Base-by-base conservation (phyloP, 1,140 invertebrate genomes). In the Ganaspis sp. region DNA sequence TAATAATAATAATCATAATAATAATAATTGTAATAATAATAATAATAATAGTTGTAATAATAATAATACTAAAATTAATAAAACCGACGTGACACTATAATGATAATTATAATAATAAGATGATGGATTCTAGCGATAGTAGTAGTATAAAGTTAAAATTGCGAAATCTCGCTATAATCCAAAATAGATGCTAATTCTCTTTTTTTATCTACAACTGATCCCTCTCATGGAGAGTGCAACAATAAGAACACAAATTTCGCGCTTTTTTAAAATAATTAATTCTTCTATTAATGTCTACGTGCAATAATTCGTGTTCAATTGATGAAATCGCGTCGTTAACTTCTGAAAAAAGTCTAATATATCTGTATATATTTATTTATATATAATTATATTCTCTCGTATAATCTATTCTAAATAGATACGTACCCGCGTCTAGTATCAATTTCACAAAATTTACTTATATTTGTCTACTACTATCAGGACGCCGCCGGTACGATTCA, bases 371-470 rank as follows among this genome's bases (percentile, higher is more conserved):
- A 76, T 77, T 71, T 72, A 76, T 81, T 76, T 81, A 82, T 81
- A 77, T 79, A 77, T 83, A 79, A 77, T 74, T 82, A 81, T 79
- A 76, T 73, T 77, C 81, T 75, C 74, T 78, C 64, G 78, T 81
- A 76, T 81, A 81, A 79, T 82, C 80, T 85, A 81, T 58, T 77
- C 78, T 76, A 75, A 74, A 77, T 80, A 79, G 54, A 83, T 83
- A 83, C 75, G 81, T 83, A 82, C 80, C 79, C 80, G 78, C 78
- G 77, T 82, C 77, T 82, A 84, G 72, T 74, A 76, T 79, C 80
- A 73, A 70, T 76, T 80, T 84, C 74, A 77, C 15, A 17, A 49
- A n/a, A 21, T 73, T 70, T 54, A 74, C 73, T 78, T 76, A 70
- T 74, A n/a, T 69, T 78, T 72, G 73, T 12, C 64, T 81, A 80